Evolutionary conservation across 2,888 invertebrate species (phyloP).

Genomic region (Sipha maydis): DNA sequence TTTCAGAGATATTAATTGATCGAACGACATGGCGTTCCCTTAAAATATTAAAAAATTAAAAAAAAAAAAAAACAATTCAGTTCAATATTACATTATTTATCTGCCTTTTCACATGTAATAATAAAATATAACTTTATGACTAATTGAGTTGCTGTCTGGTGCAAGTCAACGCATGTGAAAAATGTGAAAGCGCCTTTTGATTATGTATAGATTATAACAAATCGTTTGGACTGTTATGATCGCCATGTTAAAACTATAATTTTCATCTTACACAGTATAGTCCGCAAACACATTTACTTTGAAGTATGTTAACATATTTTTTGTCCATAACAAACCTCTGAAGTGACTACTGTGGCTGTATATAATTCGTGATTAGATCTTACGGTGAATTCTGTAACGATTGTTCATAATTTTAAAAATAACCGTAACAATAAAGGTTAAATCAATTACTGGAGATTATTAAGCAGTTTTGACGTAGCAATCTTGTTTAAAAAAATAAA

Average conservation of each 20-base stretch:
- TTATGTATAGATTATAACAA: slow-evolving; percentile 8
- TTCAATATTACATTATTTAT: too few relatives aligned
- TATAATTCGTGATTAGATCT: neutral
- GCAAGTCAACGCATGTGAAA: slow-evolving; percentile 10
- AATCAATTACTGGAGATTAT: neutral
- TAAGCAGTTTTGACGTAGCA: neutral
- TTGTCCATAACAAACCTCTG: neutral
- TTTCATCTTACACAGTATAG: neutral
- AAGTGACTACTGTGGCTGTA: neutral
- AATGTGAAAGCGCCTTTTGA: slow-evolving; percentile 27
- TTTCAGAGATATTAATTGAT: too few relatives aligned
- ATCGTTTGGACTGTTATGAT: neutral
- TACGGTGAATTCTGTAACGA: neutral
- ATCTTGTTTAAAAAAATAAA: neutral
- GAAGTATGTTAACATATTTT: neutral
- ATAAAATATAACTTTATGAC: neutral
- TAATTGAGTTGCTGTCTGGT: neutral
- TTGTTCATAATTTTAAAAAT: neutral
- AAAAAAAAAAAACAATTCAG: too few relatives aligned
- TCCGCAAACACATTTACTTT: neutral
- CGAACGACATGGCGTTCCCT: too few relatives aligned
- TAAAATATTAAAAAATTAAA: too few relatives aligned
- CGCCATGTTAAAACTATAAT: neutral
- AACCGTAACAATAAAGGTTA: neutral
- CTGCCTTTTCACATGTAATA: neutral